These are phyloP conservation scores for Entomobrya proxima DNA, from an alignment of 2,888 invertebrate genomes.

Conservation along the genomic window DNA sequence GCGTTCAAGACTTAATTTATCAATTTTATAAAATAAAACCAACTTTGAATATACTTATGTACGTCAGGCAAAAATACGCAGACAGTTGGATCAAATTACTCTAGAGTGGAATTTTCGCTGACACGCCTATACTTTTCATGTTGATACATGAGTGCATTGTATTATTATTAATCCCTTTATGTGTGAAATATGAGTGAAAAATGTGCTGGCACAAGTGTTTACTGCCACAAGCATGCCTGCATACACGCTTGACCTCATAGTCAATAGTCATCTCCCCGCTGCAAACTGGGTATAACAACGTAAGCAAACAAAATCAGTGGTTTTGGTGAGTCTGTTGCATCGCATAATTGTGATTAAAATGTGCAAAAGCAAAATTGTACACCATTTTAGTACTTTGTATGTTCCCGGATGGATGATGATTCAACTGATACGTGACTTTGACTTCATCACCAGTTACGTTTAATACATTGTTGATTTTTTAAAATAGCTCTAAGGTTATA, in stretches of 20 bases:
- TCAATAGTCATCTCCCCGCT: neutral
- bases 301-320: neutral
- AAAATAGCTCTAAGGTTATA: neutral
- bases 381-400: constrained; percentile 17
- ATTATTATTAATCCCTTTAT: constrained; percentile 11
- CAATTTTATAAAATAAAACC: too few relatives aligned
- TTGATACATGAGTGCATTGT: constrained; percentile 30
- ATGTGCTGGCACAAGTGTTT: constrained; percentile 10
- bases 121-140: constrained; percentile 47
- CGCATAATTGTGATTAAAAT: neutral
- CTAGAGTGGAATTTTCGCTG: constrained; percentile 50
- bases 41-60: too few relatives aligned
- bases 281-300: too few relatives aligned
- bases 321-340: too few relatives aligned
- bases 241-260: constrained; percentile 40
- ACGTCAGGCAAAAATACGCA: neutral
- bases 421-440: constrained; percentile 35
- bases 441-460: neutral
- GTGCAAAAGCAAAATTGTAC: neutral
- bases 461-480: constrained; percentile 1
- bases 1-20: too few relatives aligned
- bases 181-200: constrained; percentile 48
- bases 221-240: neutral
- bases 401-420: constrained; percentile 51
- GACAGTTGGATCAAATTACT: constrained; percentile 30